Evolutionary conservation across 1,140 invertebrate genomes (phyloP).

Genomic region (Wiebesia pumilae): DNA sequence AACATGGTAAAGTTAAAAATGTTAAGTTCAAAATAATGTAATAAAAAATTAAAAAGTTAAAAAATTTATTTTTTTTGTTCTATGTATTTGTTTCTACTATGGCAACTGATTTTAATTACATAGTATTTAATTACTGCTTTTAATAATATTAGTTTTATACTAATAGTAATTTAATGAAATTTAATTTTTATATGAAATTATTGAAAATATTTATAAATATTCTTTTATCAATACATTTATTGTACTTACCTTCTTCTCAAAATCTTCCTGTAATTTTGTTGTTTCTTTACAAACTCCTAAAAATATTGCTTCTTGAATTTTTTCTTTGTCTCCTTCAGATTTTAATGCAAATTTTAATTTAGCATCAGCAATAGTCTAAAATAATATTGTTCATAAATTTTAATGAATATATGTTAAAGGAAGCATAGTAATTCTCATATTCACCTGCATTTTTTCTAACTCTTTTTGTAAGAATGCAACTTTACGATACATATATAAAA

Average conservation of each 20-base stretch:
- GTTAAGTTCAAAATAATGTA: no score
- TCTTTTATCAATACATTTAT: background rate
- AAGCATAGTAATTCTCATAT: conserved; percentile 32
- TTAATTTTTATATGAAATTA: no score
- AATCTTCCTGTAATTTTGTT: conserved; percentile 62
- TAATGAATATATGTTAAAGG: background rate
- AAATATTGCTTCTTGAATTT: conserved; percentile 62
- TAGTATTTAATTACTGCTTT: no score
- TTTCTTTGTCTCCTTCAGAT: conserved; percentile 71
- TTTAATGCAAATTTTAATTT: conserved; percentile 80
- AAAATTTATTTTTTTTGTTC: no score
- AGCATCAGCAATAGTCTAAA: conserved; percentile 78
- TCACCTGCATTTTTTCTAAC: conserved; percentile 78
- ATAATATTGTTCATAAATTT: background rate
- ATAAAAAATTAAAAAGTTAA: no score
- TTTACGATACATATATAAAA: conserved; percentile 80
- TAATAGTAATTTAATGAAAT: no score
- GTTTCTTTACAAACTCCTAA: conserved; percentile 67
- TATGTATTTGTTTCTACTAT: no score
- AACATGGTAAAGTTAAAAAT: no score
- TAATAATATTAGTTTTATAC: no score
- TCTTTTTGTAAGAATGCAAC: conserved; percentile 83
- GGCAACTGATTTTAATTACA: no score
- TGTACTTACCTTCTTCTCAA: conserved; percentile 64
- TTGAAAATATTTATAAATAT: no score